Evolutionary conservation across 1,140 invertebrate species (phyloP).

Genomic region (Caenorhabditis latens): DNA sequence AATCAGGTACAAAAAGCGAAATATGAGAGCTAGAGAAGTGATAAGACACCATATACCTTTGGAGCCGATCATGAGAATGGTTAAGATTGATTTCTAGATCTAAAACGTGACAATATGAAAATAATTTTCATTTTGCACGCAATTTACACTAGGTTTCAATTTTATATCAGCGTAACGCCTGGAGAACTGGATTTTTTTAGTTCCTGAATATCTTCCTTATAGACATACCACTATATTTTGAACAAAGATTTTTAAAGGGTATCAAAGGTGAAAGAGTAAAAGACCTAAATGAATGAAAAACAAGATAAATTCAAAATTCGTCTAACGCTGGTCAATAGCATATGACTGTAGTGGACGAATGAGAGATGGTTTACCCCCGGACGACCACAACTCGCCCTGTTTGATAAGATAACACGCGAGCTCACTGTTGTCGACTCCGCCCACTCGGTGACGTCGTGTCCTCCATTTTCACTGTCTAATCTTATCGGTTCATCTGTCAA

Average conservation of each 20-base stretch:
- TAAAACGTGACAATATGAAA: not conserved
- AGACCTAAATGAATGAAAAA: not conserved
- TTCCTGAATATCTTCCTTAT: not conserved
- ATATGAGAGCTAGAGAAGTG: not conserved
- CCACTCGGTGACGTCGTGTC: not conserved
- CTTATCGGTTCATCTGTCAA: not conserved
- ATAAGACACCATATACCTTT: conserved; percentile 1
- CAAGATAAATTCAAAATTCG: not conserved
- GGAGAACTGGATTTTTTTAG: not conserved
- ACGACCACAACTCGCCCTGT: conserved; percentile 17
- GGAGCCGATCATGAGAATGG: not conserved
- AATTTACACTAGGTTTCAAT: not conserved
- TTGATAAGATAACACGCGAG: conserved; percentile 19
- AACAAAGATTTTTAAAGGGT: not conserved
- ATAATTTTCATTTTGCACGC: conserved; percentile 11
- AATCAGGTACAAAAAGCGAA: not conserved
- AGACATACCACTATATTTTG: not conserved
- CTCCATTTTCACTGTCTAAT: not conserved
- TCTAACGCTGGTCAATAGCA: not conserved
- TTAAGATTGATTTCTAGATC: not conserved
- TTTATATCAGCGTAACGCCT: not conserved
- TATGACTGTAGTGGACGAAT: conserved; percentile 38
- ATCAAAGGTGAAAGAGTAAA: not conserved
- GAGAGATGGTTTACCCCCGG: not conserved
- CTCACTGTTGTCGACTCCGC: conserved; percentile 44